A percentile compares a stretch with the other conserved stretches of the same genome.
phyloP scores from a whole-genome alignment of 2,113 vertebrate genomes.

The Euleptes europaea region DNA sequence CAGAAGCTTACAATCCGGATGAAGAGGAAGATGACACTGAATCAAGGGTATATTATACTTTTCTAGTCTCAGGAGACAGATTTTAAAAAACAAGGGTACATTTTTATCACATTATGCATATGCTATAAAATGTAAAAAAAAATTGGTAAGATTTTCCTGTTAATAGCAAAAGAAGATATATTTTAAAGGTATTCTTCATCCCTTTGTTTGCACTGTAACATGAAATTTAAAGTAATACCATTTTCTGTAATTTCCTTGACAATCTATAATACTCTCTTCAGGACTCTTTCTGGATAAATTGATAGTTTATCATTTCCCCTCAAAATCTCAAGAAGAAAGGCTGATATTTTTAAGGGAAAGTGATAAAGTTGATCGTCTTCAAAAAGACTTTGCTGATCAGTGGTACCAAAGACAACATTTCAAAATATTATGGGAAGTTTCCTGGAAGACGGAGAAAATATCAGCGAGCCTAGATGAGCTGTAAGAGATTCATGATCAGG shows the following conservation, averaged over 20 bases:
- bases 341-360: neutral
- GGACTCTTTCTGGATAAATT: neutral
- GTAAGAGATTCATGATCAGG: no score
- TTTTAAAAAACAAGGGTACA: neutral
- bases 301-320: no score
- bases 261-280: neutral
- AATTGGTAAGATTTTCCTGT: constrained; percentile 7
- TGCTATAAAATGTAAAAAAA: neutral
- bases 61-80: neutral
- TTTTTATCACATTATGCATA: neutral
- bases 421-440: neutral
- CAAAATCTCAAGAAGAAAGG: neutral
- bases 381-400: neutral
- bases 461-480: no score
- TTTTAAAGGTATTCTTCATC: neutral
- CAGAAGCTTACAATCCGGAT: constrained; percentile 97
- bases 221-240: neutral
- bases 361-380: neutral
- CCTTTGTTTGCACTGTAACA: neutral
- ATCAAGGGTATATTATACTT: constrained; percentile 82
- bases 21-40: constrained; percentile 97
- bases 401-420: neutral
- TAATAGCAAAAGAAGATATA: neutral
- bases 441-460: no score
- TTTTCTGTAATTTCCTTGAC: neutral